Base-by-base conservation (phyloP, 2,888 invertebrate genomes). In the Trichogramma dendrolimi region DNA sequence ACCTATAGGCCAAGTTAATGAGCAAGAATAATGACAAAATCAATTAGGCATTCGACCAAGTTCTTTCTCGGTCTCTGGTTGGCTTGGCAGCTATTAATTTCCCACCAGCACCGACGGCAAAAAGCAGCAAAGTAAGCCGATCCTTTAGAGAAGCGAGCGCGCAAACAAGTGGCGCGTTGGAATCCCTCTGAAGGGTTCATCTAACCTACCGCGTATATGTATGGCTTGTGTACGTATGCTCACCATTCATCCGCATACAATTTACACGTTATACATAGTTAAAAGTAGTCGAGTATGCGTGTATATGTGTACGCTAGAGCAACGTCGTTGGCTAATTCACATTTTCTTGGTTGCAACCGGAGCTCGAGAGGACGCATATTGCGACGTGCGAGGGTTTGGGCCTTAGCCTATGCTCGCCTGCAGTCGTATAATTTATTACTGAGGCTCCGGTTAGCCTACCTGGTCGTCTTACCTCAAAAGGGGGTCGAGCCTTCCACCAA, bases 11-110 rank as follows among this genome's bases (percentile, higher is more conserved):
- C 54, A 60, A 60, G 62, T 60, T 66, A 66, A 66, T 66, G 66
- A 66, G 66, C 66, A 58, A 61, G 66, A 66, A 66, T 66, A 66
- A 66, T 66, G 66, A 62, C 64, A 66, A 66, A 66, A 66, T 66
- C 66, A 66, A 66, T 66, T 66, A 64, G 64, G 61, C 57, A 66
- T 66, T 66, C 64, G 66, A 64, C 66, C 42, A 42, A 10, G 6
- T 8, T 40, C 58, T 42, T 44, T 58, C 55, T 47, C 41, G n/a
- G 38, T 41, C 57, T 57, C 27, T 4, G 43, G 40, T 46, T 39
- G 39, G 55, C 46, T 59, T 46, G 41, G n/a, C 58, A 48, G 52
- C 59, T 56, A 11, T 41, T 27, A 60, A 58, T 62, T 65, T 58
- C 64, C 60, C 65, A 62, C 62, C 62, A 52, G 27, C 27, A 27